These are phyloP conservation scores for Muntiacus reevesi DNA, from an alignment of 2,113 vertebrate genomes.

Conservation along the genomic window DNA sequence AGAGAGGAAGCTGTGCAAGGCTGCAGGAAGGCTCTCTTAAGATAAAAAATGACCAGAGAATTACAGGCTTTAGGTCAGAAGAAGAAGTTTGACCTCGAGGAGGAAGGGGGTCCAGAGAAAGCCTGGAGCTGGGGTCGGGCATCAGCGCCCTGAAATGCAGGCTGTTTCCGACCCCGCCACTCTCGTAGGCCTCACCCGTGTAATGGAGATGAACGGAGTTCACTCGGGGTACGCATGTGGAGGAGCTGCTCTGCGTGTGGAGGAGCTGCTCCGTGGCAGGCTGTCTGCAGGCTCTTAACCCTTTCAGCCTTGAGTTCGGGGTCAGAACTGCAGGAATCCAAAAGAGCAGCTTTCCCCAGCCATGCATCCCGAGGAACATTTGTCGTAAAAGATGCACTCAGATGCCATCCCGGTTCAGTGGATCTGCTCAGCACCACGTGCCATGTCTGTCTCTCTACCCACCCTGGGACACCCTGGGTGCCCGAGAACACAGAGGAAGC, in stretches of 20 bases:
- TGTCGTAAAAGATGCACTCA: background rate
- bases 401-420: no score
- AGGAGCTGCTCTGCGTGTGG: background rate
- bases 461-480: rapidly evolving
- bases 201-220: background rate
- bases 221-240: background rate
- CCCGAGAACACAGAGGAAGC: no score
- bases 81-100: background rate
- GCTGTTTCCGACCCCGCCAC: rapidly evolving
- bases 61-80: background rate
- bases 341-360: no score
- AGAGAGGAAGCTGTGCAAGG: background rate
- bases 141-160: background rate
- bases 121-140: rapidly evolving
- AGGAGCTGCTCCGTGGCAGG: background rate
- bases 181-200: no score
- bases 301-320: background rate
- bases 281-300: no score
- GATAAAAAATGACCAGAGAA: background rate
- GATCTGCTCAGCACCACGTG: rapidly evolving
- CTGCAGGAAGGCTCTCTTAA: background rate
- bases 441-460: rapidly evolving
- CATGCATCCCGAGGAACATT: rapidly evolving
- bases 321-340: background rate
- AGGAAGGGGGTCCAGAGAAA: background rate